Conservation (phyloP, 2,797 vertebrate species). For the Girardinus metallicus region DNA sequence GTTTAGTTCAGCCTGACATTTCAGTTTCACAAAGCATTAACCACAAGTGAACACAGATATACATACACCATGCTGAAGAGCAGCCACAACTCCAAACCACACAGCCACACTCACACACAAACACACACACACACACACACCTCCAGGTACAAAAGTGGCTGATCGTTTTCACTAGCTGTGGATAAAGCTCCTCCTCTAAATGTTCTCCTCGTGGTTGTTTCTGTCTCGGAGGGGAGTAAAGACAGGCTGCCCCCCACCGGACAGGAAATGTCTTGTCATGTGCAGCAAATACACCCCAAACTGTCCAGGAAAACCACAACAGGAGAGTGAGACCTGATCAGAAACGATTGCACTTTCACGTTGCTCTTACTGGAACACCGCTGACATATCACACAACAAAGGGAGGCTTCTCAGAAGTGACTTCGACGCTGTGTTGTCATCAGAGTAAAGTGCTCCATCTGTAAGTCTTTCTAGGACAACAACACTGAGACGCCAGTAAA, state of each 20-base stretch:
- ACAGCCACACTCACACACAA: constrained; percentile 28
- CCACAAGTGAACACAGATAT: constrained; percentile 36
- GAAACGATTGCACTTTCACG: constrained; percentile 20
- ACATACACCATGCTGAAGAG: constrained; percentile 58
- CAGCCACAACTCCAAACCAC: constrained; percentile 67
- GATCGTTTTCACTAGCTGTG: constrained; percentile 59
- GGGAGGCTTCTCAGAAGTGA: constrained; percentile 62
- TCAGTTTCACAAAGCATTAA: constrained; percentile 33
- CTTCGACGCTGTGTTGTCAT: constrained; percentile 37
- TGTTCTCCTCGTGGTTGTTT: constrained; percentile 49
- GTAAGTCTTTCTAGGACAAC: constrained; percentile 12
- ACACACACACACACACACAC: constrained; percentile 55
- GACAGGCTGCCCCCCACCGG: constrained; percentile 61
- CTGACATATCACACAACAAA: constrained; percentile 58
- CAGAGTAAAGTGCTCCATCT: constrained; percentile 46
- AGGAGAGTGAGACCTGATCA: constrained; percentile 61
- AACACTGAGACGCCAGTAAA: constrained; percentile 4
- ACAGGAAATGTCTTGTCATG: constrained; percentile 77
- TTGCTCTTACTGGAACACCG: constrained; percentile 56
- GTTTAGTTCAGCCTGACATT: constrained; percentile 38
- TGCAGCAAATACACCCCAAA: constrained; percentile 86
- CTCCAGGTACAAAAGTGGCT: constrained; percentile 55
- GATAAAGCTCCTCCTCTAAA: constrained; percentile 68
- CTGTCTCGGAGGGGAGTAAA: constrained; percentile 60
- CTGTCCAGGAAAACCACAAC: constrained; percentile 82